Evolutionary conservation across 2,888 invertebrate genomes (phyloP).

Genomic region (Scaptomyza flava): DNA sequence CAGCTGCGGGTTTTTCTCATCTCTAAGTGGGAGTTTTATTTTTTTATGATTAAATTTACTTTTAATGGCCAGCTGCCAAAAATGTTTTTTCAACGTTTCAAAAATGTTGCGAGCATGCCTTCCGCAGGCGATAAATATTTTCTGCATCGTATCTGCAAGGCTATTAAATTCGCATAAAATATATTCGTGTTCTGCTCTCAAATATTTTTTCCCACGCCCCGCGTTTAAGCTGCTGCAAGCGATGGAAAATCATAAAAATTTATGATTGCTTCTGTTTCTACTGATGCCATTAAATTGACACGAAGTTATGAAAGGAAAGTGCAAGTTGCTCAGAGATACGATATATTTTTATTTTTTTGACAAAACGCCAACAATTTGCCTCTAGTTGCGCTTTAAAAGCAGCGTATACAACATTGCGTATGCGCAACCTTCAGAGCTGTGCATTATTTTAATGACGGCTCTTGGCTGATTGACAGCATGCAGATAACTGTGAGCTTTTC

Average conservation of each 20-base stretch:
- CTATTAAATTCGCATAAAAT: conserved; percentile 72
- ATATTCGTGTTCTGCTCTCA: conserved; percentile 22
- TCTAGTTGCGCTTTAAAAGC: conserved; percentile 12
- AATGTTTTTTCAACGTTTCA: conserved; percentile 11
- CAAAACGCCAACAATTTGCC: conserved; percentile 22
- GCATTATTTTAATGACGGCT: conserved; percentile 41
- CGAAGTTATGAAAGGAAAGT: conserved; percentile 54
- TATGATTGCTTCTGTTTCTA: conserved; percentile 59
- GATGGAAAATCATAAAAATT: conserved; percentile 82
- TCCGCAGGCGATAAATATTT: conserved; percentile 62
- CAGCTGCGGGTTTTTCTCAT: conserved; percentile 29
- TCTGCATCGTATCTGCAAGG: conserved; percentile 72
- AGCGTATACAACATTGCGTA: conserved; percentile 16
- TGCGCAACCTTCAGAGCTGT: conserved; percentile 39
- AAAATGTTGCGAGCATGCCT: conserved; percentile 15
- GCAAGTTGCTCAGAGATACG: neutral
- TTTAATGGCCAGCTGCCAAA: conserved; percentile 64
- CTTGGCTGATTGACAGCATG: conserved; percentile 40
- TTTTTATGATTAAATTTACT: conserved; percentile 67
- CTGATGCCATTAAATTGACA: conserved; percentile 41
- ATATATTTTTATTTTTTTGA: conserved; percentile 5
- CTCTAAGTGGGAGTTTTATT: conserved; percentile 10
- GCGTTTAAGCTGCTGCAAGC: conserved; percentile 40
- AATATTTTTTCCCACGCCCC: conserved; percentile 48
- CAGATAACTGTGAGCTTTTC: conserved; percentile 39